A percentile compares a stretch with the other conserved stretches of the same genome.
These are phyloP conservation scores for Phenganax stokvisi DNA, from an alignment of 92 coral and sea anemone species.

Conservation along the genomic window DNA sequence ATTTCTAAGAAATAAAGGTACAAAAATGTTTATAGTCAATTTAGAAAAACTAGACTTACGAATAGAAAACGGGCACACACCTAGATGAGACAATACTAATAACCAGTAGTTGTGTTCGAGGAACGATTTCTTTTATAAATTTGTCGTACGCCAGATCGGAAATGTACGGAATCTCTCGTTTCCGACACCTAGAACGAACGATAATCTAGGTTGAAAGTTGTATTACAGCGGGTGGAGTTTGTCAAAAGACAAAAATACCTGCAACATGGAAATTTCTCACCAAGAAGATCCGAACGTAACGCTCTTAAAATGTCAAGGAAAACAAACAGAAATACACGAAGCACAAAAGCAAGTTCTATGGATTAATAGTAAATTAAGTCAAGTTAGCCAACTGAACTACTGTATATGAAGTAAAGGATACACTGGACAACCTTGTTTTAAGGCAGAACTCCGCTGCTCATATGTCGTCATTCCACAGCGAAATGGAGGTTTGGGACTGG, in stretches of 20 bases:
- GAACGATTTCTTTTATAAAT: slow-evolving; percentile 74
- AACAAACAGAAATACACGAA: slow-evolving; percentile 7
- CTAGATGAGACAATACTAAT: slow-evolving; percentile 84
- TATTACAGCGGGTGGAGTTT: background rate
- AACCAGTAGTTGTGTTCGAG: slow-evolving; percentile 80
- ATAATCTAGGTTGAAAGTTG: background rate
- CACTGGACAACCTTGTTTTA: slow-evolving; percentile 85
- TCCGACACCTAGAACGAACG: slow-evolving; percentile 61
- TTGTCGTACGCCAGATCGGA: slow-evolving; percentile 84
- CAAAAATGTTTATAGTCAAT: background rate
- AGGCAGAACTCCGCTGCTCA: slow-evolving; percentile 58
- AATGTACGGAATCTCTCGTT: slow-evolving; percentile 77
- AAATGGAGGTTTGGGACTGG: slow-evolving; percentile 66
- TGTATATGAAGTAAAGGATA: slow-evolving; percentile 53
- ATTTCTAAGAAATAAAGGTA: slow-evolving; percentile 44
- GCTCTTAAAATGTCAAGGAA: slow-evolving; percentile 55
- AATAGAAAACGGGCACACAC: slow-evolving; percentile 45
- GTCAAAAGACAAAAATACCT: slow-evolving; percentile 49
- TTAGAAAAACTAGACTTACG: background rate
- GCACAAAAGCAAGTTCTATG: too few species aligned
- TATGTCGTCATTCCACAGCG: slow-evolving; percentile 88
- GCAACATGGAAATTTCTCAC: slow-evolving; percentile 80
- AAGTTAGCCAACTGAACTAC: too few species aligned
- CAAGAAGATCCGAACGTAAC: slow-evolving; percentile 65
- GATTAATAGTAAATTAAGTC: too few species aligned